Evolutionary conservation across 2,888 invertebrate species (phyloP).

Genomic region (Xanthorhoe designata): DNA sequence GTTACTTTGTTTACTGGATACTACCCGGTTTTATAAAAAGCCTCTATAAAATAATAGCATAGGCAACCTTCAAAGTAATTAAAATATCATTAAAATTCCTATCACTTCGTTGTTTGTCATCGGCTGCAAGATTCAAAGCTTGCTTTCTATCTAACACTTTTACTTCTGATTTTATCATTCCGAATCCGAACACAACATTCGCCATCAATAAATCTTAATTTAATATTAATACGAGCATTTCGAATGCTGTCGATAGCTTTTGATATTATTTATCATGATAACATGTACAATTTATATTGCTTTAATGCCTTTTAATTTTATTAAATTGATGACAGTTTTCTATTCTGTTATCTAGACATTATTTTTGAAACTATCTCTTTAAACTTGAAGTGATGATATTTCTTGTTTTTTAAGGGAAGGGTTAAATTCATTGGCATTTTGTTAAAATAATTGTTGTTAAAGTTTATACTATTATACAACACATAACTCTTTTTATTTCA

Average conservation of each 20-base stretch:
- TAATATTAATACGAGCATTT: slow-evolving; percentile 15
- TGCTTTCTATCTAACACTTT: slow-evolving; percentile 44
- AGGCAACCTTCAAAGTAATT: neutral
- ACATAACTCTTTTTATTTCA: no score
- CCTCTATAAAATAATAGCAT: neutral
- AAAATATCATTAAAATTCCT: slow-evolving; percentile 57
- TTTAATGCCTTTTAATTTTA: neutral
- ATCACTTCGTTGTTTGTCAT: slow-evolving; percentile 53
- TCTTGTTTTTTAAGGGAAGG: no score
- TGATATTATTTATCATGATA: slow-evolving; percentile 22
- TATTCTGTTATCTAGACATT: neutral
- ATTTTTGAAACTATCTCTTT: neutral
- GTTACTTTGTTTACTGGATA: slow-evolving; percentile 4
- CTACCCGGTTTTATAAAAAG: neutral
- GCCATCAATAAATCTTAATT: slow-evolving; percentile 16
- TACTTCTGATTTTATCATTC: slow-evolving; percentile 36
- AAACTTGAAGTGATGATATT: neutral
- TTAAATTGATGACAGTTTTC: neutral
- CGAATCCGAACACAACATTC: slow-evolving; percentile 17
- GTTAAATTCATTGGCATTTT: no score
- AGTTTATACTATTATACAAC: no score
- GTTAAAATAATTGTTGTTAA: no score
- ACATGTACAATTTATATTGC: neutral
- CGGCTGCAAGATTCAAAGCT: slow-evolving; percentile 34
- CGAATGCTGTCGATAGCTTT: slow-evolving; percentile 11